Conservation (phyloP, 2,113 vertebrate genomes). For the Apodemus speciosus region DNA sequence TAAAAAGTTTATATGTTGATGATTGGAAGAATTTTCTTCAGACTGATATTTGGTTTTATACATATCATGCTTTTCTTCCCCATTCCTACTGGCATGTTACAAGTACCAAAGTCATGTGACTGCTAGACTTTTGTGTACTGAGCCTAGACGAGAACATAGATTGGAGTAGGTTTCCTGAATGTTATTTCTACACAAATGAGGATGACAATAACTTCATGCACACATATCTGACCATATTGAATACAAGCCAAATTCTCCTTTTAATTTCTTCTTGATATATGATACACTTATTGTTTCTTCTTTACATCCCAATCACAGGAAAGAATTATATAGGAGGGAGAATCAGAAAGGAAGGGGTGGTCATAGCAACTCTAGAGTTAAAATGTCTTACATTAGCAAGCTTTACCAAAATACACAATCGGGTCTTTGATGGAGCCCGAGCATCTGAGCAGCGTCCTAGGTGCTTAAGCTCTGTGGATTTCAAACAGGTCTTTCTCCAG, state of each 20-base stretch:
- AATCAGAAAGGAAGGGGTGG: neutral
- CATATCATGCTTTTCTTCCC: neutral
- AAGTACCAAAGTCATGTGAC: no score
- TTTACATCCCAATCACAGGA: neutral
- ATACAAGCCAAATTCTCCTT: neutral
- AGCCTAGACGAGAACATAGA: neutral
- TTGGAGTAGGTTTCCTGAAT: neutral
- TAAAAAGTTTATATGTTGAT: neutral
- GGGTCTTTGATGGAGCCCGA: neutral
- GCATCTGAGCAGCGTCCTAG: neutral
- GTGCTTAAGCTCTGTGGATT: neutral
- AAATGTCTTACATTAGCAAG: neutral
- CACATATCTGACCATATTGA: neutral
- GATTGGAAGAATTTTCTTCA: neutral
- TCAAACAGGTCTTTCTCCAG: neutral
- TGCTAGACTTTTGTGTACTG: neutral
- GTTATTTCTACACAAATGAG: neutral
- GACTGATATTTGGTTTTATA: neutral
- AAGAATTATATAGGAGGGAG: neutral
- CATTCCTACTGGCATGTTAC: rapidly evolving
- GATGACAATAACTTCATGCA: neutral
- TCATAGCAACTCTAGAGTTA: neutral
- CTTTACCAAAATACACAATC: neutral
- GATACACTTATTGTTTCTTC: neutral
- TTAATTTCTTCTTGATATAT: neutral